Conservation (phyloP, 2,888 invertebrate species). For the Perizoma flavofasciatum region DNA sequence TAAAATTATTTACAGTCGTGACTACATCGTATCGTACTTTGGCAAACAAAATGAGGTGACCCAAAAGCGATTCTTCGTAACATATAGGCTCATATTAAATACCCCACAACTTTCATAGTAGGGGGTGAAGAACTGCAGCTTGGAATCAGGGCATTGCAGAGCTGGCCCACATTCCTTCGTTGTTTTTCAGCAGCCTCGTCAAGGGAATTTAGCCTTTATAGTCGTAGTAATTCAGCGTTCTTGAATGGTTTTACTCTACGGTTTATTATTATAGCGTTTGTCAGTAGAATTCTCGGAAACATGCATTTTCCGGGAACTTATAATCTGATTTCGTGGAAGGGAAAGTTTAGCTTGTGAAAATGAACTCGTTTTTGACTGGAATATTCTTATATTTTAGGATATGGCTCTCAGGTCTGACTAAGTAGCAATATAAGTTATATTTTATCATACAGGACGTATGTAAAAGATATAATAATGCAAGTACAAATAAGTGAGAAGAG, state of each 20-base stretch:
- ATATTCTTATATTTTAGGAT: neutral
- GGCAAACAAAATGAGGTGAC: constrained; percentile 18
- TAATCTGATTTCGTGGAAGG: constrained; percentile 21
- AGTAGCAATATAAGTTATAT: too few species aligned
- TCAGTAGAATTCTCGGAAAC: constrained; percentile 27
- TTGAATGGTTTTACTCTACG: constrained; percentile 45
- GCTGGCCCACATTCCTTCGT: constrained; percentile 67
- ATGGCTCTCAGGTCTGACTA: too few species aligned
- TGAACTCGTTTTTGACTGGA: constrained; percentile 4
- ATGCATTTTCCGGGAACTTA: constrained; percentile 26
- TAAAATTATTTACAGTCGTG: constrained; percentile 8
- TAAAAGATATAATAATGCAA: too few species aligned
- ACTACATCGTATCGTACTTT: constrained; percentile 7
- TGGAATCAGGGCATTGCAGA: constrained; percentile 75
- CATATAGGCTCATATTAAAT: constrained; percentile 32
- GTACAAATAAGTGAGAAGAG: too few species aligned
- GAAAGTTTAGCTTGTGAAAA: constrained; percentile 10
- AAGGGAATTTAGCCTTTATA: constrained; percentile 56
- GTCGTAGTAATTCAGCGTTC: constrained; percentile 33
- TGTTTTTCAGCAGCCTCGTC: constrained; percentile 54
- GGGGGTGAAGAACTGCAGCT: constrained; percentile 52
- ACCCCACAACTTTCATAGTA: constrained; percentile 44
- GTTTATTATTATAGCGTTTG: constrained; percentile 23
- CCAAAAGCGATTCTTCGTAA: constrained; percentile 16
- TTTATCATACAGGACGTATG: too few species aligned